Evolutionary conservation across 2,797 vertebrate species (phyloP).

Genomic region (Chanos chanos): DNA sequence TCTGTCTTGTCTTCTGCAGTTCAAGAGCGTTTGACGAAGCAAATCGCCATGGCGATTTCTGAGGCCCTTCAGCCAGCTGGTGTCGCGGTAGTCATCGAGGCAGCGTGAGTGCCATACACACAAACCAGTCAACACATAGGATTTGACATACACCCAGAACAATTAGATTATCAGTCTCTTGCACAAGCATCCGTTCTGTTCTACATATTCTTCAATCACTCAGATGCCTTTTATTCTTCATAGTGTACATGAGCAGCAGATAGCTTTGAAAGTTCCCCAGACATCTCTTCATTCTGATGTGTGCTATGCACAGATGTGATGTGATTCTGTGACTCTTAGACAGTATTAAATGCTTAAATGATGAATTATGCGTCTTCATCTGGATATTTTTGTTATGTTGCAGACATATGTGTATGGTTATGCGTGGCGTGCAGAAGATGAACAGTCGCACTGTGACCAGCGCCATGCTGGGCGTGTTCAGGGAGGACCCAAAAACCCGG

Average conservation of each 20-base stretch:
- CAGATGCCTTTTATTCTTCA: no score
- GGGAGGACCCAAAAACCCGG: conserved; percentile 76
- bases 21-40: conserved; percentile 81
- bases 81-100: conserved; percentile 76
- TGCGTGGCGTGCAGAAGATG: conserved; percentile 82
- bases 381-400: conserved; percentile 19
- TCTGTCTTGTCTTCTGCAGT: conserved; percentile 53
- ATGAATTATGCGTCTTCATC: neutral
- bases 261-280: no score
- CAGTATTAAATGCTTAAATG: no score
- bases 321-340: no score
- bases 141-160: no score
- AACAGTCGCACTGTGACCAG: conserved; percentile 78
- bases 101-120: conserved; percentile 65
- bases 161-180: no score
- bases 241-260: no score
- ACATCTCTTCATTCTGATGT: no score
- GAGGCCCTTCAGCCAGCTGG: conserved; percentile 77
- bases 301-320: no score
- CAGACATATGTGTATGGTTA: conserved; percentile 80
- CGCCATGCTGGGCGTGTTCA: conserved; percentile 73
- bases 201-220: no score
- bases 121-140: no score
- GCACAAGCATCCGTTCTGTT: no score
- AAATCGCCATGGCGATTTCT: conserved; percentile 73